These are phyloP conservation scores for Petrolisthes cinctipes DNA, from an alignment of 2,888 invertebrate species.

Conservation along the genomic window DNA sequence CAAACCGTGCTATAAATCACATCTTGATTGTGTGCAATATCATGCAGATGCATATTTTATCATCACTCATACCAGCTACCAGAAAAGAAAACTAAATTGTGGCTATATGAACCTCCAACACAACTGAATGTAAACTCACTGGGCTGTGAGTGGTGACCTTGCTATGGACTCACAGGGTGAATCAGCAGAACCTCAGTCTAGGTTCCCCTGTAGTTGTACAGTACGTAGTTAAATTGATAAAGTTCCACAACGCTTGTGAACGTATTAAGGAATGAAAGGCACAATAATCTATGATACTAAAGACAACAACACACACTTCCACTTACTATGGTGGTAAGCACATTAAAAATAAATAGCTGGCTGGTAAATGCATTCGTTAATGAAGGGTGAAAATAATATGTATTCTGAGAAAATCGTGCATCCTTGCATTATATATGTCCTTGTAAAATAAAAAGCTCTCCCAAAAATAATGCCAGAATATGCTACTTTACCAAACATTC, in stretches of 20 bases:
- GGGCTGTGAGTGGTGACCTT: constrained; percentile 7
- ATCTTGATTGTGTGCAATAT: too few relatives aligned
- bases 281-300: constrained; percentile 59
- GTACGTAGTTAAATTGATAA: constrained; percentile 29
- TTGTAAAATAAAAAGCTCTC: constrained; percentile 34
- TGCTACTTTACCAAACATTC: constrained; percentile 16
- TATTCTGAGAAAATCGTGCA: constrained; percentile 21
- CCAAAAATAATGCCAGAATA: constrained; percentile 31
- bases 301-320: constrained; percentile 54
- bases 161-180: constrained; percentile 27
- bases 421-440: constrained; percentile 34
- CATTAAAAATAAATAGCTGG: constrained; percentile 31
- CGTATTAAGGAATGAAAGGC: constrained; percentile 58
- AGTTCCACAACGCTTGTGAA: constrained; percentile 53
- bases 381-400: background rate
- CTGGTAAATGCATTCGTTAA: constrained; percentile 55
- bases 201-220: constrained; percentile 56
- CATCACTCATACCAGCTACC: too few relatives aligned
- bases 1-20: too few relatives aligned
- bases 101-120: too few relatives aligned
- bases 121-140: too few relatives aligned
- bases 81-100: too few relatives aligned
- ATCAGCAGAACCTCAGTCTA: constrained; percentile 59
- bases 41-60: too few relatives aligned
- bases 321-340: constrained; percentile 57